Percentiles rank a stretch among this genome's conserved stretches.
Conservation (phyloP, 2,113 vertebrate species). For the Catharus minimus region DNA sequence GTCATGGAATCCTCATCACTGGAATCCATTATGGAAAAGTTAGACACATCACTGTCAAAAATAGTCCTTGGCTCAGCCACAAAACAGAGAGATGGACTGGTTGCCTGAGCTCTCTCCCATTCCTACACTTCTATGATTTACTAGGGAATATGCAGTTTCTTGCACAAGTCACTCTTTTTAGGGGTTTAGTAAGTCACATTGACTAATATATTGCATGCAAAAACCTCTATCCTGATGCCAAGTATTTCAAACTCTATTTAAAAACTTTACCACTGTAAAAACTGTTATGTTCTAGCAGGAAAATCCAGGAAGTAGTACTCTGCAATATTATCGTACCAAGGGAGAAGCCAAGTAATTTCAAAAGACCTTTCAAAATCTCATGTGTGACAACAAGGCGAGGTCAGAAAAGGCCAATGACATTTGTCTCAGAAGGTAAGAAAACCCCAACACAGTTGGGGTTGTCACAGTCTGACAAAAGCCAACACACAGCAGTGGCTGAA, state of each 20-base stretch:
- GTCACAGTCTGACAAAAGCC: neutral
- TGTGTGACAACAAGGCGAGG: conserved; percentile 5
- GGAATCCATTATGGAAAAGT: conserved; percentile 47
- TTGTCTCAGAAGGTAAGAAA: conserved; percentile 43
- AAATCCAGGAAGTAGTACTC: conserved; percentile 50
- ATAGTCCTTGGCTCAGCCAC: conserved; percentile 13
- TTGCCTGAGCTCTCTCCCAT: conserved; percentile 18
- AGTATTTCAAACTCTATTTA: conserved; percentile 50
- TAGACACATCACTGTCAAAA: conserved; percentile 48
- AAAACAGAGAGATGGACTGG: conserved; percentile 15
- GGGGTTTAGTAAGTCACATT: conserved; percentile 44
- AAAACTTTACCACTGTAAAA: conserved; percentile 55
- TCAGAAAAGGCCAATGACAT: conserved; percentile 38
- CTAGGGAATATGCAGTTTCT: conserved; percentile 33
- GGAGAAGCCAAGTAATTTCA: conserved; percentile 28
- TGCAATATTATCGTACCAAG: neutral
- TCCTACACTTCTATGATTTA: conserved; percentile 53
- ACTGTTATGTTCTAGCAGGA: conserved; percentile 10
- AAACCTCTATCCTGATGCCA: conserved; percentile 32
- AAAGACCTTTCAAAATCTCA: conserved; percentile 33
- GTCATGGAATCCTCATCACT: conserved; percentile 50
- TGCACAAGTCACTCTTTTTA: conserved; percentile 27
- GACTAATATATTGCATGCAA: conserved; percentile 38
- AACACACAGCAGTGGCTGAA: neutral
- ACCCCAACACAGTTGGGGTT: neutral